Conservation (phyloP, 2,113 vertebrate species). For the Lepus europaeus region DNA sequence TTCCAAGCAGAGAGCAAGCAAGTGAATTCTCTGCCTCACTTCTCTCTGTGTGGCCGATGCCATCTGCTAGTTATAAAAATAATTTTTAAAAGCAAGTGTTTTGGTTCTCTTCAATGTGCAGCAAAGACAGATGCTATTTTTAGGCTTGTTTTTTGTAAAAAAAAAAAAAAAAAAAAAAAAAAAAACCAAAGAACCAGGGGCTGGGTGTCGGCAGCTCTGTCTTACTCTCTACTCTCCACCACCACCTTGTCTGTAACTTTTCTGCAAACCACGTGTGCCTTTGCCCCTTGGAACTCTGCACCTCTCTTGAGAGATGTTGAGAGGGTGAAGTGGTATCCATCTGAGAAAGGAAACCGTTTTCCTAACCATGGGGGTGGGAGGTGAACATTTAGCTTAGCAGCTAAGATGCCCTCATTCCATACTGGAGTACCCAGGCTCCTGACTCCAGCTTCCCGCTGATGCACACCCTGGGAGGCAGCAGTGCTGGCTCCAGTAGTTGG, state of each 20-base stretch:
- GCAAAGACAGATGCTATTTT: constrained; percentile 83
- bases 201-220: constrained; percentile 23
- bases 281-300: neutral
- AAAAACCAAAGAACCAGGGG: constrained; percentile 42
- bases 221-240: constrained; percentile 15
- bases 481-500: no score
- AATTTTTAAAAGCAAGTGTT: constrained; percentile 85
- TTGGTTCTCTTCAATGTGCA: constrained; percentile 79
- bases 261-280: neutral
- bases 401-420: no score
- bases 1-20: constrained; percentile 68
- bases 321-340: neutral
- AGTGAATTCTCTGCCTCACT: constrained; percentile 71
- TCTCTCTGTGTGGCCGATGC: constrained; percentile 78
- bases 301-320: neutral
- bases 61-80: constrained; percentile 86
- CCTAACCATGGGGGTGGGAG: no score
- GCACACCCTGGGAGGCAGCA: no score
- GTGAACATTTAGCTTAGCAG: no score
- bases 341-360: neutral
- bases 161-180: neutral
- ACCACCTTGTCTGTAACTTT: constrained; percentile 44
- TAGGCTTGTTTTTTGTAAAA: constrained; percentile 77
- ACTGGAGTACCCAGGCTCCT: no score
- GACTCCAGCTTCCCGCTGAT: no score